Base-by-base conservation (phyloP, 1,140 invertebrate species). In the Sesamia nonagrioides region DNA sequence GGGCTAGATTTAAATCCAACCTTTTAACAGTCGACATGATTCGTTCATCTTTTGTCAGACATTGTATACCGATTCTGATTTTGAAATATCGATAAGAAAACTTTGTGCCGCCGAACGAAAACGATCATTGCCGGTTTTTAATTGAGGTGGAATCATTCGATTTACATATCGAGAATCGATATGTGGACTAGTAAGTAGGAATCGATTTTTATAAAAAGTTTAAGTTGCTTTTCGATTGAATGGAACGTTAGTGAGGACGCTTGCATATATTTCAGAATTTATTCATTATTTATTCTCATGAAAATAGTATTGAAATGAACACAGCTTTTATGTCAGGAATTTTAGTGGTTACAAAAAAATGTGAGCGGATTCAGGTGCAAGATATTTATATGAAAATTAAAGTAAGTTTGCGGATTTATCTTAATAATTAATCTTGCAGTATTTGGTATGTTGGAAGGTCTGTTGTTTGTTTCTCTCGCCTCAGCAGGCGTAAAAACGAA, bases 31-130 rank as follows among this genome's bases (percentile, higher is more conserved):
- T 66, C 61, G 8, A 42, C 37, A 42, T 15, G 50, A 69, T 69
- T 1, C 66, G 18, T 48, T 50, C 33, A 69, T 2, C 66, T 21
- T 50, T 74, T 60, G 54, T 58, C 37, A 27, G 71, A 60, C 21
- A 58, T 42, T 45, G 13, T 54, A 81, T 85, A 86, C 85, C 83
- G 81, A 86, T 84, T 82, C 69, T 80, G 79, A 83, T 83, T 86
- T 75, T 35, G 33, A 54, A 61, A n/a, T 37, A 50, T 75, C 58
- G 73, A 75, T 50, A 50, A 48, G 42, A 42, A 15, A 6, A 58
- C 71, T 56, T 27, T 58, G 17, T 73, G 35, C 35, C 35, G 52
- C 27, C 56, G 45, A 75, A 75, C 17, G 54, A 35, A 35, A 11
- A 42, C 27, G 40, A 1, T 63, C 58, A 63, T 63, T 63, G 73